phyloP scores from a whole-genome alignment of 2,888 invertebrate species.

The Asteroscopus sphinx region DNA sequence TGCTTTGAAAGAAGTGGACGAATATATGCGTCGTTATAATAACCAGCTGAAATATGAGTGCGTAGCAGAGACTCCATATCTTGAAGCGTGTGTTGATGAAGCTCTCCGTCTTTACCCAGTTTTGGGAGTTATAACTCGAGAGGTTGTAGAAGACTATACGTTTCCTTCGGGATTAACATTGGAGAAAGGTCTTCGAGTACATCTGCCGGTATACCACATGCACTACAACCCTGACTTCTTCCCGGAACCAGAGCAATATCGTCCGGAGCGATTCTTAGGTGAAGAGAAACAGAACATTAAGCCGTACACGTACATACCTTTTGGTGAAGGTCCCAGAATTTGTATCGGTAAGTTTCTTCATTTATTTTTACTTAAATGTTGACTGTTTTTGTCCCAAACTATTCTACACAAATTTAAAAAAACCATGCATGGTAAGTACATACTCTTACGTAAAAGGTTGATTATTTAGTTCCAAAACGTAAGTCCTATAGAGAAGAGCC shows the following conservation, averaged over 20 bases:
- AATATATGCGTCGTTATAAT: conserved; percentile 59
- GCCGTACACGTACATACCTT: conserved; percentile 77
- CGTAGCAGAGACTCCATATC: conserved; percentile 64
- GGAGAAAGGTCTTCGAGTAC: conserved; percentile 73
- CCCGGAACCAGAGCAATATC: conserved; percentile 72
- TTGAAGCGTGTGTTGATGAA: conserved; percentile 72
- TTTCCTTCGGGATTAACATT: conserved; percentile 70
- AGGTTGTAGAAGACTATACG: conserved; percentile 72
- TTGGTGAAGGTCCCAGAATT: conserved; percentile 78
- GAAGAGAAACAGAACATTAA: conserved; percentile 67
- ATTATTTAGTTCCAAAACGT: no score
- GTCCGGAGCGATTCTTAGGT: conserved; percentile 74
- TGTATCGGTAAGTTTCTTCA: conserved; percentile 74
- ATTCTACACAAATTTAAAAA: no score
- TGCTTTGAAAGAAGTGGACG: conserved; percentile 67
- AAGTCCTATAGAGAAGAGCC: no score
- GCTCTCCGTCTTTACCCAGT: conserved; percentile 76
- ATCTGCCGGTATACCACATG: conserved; percentile 74
- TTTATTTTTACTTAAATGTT: neutral
- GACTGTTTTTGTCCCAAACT: no score
- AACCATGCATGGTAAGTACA: no score
- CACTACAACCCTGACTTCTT: conserved; percentile 73
- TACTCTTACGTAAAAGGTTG: no score
- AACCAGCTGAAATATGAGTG: conserved; percentile 67
- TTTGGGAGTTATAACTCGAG: conserved; percentile 68